Percentiles rank a stretch among this genome's conserved stretches.
Conservation (phyloP, 2,797 vertebrate species). For the Hyperoplus lanceolatus region DNA sequence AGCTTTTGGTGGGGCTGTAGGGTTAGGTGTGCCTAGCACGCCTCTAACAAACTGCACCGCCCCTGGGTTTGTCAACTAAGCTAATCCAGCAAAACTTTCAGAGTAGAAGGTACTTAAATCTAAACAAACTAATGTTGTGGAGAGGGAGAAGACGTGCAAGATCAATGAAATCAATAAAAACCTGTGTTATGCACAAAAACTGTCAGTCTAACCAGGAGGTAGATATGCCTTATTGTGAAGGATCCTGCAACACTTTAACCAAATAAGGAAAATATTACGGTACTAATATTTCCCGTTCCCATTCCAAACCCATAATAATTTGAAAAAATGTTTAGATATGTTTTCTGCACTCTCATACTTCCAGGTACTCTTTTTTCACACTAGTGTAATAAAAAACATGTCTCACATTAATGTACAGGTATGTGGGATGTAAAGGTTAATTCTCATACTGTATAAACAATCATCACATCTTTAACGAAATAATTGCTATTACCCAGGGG, state of each 20-base stretch:
- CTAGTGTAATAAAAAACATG: too few relatives aligned
- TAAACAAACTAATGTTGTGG: conserved; percentile 50
- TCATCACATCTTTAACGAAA: conserved; percentile 24
- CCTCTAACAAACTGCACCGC: conserved; percentile 70
- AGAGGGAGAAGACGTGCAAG: conserved; percentile 83
- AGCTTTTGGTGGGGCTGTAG: conserved; percentile 75
- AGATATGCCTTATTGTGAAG: too few relatives aligned
- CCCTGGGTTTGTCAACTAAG: conserved; percentile 85
- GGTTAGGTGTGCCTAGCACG: conserved; percentile 81
- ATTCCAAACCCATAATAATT: too few relatives aligned
- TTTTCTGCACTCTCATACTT: too few relatives aligned
- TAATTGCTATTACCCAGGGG: background rate
- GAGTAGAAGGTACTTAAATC: background rate
- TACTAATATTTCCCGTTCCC: too few relatives aligned
- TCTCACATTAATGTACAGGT: too few relatives aligned
- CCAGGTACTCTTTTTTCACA: too few relatives aligned
- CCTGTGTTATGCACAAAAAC: too few relatives aligned
- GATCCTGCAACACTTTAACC: too few relatives aligned
- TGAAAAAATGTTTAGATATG: too few relatives aligned
- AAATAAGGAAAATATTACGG: too few relatives aligned
- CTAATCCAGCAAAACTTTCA: conserved; percentile 84
- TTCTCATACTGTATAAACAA: conserved; percentile 8
- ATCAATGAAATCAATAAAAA: conserved; percentile 34
- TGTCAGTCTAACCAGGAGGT: too few relatives aligned
- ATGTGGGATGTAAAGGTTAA: conserved; percentile 8